phyloP scores from a whole-genome alignment of 2,888 invertebrate genomes.

The Chironomus riparius region DNA sequence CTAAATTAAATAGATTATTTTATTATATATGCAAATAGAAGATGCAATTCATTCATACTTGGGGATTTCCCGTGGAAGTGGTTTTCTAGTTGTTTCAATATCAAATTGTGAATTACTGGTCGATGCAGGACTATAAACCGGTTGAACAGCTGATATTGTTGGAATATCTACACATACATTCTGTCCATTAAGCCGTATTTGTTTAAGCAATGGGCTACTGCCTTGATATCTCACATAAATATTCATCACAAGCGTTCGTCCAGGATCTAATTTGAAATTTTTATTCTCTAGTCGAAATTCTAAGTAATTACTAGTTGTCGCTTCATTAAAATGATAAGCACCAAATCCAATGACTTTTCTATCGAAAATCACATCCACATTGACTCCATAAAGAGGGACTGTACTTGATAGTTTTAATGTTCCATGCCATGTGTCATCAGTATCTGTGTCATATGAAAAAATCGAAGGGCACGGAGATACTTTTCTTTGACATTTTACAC shows the following conservation, averaged over 20 bases:
- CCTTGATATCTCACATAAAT: background rate
- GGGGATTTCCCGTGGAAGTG: background rate
- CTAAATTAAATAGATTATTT: too few species aligned
- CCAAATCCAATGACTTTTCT: slow-evolving; percentile 51
- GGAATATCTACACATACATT: slow-evolving; percentile 13
- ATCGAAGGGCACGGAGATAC: slow-evolving; percentile 51
- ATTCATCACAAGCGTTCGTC: slow-evolving; percentile 30
- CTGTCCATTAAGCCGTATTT: slow-evolving; percentile 18
- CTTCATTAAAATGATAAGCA: slow-evolving; percentile 44
- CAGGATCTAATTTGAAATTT: slow-evolving; percentile 49
- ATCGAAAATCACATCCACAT: slow-evolving; percentile 51
- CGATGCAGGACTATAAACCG: background rate
- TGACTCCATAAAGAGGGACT: slow-evolving; percentile 50
- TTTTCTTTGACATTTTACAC: slow-evolving; percentile 31
- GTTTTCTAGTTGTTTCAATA: background rate
- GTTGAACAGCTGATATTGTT: background rate
- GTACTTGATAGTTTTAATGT: slow-evolving; percentile 49
- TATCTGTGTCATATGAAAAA: slow-evolving; percentile 49
- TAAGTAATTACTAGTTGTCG: slow-evolving; percentile 48
- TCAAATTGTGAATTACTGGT: background rate
- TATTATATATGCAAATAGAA: too few species aligned
- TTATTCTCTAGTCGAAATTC: slow-evolving; percentile 52
- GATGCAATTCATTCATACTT: background rate
- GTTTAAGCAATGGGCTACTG: background rate
- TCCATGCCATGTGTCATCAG: slow-evolving; percentile 52